These are phyloP conservation scores for Periphyllus acericola DNA, from an alignment of 2,888 invertebrate species.

Conservation along the genomic window DNA sequence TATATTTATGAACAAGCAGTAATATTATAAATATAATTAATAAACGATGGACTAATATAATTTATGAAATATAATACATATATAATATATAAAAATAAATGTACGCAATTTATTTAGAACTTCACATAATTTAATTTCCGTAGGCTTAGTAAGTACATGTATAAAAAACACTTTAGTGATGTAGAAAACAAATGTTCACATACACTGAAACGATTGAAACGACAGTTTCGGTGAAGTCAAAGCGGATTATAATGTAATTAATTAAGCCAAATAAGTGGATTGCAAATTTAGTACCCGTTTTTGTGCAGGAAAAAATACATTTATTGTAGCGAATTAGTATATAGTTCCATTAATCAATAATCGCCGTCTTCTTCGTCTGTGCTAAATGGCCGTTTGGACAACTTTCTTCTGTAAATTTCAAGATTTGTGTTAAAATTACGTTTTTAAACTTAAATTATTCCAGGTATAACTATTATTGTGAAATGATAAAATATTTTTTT, in stretches of 20 bases:
- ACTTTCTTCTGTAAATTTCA: conserved; percentile 50
- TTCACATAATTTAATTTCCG: neutral
- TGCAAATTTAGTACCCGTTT: conserved; percentile 3
- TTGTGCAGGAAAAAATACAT: conserved; percentile 2
- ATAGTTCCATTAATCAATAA: conserved; percentile 9
- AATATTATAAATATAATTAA: conserved; percentile 9
- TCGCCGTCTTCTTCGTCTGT: conserved; percentile 60
- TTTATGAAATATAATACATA: conserved; percentile 31
- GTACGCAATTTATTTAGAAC: neutral
- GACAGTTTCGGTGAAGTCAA: neutral
- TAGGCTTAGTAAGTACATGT: neutral
- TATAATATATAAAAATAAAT: conserved; percentile 24
- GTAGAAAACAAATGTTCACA: neutral
- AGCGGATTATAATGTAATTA: conserved; percentile 15
- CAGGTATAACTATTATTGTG: neutral
- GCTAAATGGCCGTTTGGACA: conserved; percentile 52
- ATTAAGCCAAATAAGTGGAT: neutral
- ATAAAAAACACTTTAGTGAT: neutral
- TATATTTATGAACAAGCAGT: conserved; percentile 39
- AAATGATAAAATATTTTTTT: too few species aligned
- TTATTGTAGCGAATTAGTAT: neutral
- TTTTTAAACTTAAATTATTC: neutral
- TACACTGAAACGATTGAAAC: neutral
- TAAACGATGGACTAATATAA: neutral
- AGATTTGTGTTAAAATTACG: neutral